A percentile compares a stretch with the other conserved stretches of the same genome.
Evolutionary conservation across 2,113 vertebrate species (phyloP).

Genomic region (Indicator indicator): DNA sequence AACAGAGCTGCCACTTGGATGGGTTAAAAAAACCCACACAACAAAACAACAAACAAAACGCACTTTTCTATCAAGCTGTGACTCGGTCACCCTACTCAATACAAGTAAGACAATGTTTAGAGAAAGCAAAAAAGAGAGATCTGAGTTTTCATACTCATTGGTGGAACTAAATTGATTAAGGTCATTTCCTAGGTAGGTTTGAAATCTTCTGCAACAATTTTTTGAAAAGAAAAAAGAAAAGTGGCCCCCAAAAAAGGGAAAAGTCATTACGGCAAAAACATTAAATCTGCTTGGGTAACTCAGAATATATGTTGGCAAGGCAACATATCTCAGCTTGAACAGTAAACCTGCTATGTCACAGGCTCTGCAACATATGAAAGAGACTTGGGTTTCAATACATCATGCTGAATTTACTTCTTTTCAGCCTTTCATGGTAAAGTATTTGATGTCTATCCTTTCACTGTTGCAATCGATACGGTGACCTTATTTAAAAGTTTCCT

Average conservation of each 20-base stretch:
- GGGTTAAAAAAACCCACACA: background rate
- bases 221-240: constrained; percentile 20
- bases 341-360: constrained; percentile 70
- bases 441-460: constrained; percentile 67
- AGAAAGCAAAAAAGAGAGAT: constrained; percentile 39
- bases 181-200: constrained; percentile 68
- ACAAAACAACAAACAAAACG: constrained; percentile 50
- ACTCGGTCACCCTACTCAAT: constrained; percentile 23
- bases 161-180: constrained; percentile 70
- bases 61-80: constrained; percentile 53
- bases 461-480: constrained; percentile 44
- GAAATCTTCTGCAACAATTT: constrained; percentile 62
- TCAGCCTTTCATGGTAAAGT: constrained; percentile 47
- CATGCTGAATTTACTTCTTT: constrained; percentile 72
- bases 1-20: constrained; percentile 39
- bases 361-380: constrained; percentile 63
- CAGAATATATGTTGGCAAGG: constrained; percentile 75
- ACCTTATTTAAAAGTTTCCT: constrained; percentile 46
- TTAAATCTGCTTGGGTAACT: constrained; percentile 73
- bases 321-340: constrained; percentile 70
- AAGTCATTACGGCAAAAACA: constrained; percentile 61
- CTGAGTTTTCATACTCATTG: constrained; percentile 43
- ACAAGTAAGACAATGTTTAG: background rate
- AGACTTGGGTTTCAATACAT: constrained; percentile 56
- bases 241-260: background rate